Percentiles rank a stretch among this genome's conserved stretches.
Conservation (phyloP, 2,113 vertebrate species). For the Aspiorhynchus laticeps region DNA sequence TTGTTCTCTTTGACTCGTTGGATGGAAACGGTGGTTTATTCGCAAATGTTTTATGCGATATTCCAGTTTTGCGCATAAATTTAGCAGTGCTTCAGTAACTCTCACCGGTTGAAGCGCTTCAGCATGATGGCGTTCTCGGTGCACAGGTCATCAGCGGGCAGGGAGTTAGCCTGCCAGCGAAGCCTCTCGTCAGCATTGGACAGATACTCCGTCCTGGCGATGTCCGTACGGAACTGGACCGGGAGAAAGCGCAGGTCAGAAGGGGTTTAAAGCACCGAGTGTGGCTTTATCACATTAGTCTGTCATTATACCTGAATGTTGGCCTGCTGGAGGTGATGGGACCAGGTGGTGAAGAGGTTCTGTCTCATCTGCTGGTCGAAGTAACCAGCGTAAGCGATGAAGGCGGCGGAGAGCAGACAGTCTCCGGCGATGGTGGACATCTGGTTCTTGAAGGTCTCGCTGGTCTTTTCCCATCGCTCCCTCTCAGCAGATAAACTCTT, state of each 20-base stretch:
- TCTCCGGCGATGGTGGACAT: conserved; percentile 99
- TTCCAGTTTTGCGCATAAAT: too few relatives aligned
- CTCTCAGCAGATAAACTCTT: conserved; percentile 97
- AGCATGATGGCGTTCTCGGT: conserved; percentile 99
- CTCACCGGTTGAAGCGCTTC: conserved; percentile 94
- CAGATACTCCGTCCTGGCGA: conserved; percentile 95
- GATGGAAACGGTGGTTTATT: too few relatives aligned
- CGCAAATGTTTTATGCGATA: too few relatives aligned
- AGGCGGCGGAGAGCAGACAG: conserved; percentile 93
- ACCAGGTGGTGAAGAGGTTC: conserved; percentile 98
- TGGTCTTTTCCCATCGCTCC: conserved; percentile 98
- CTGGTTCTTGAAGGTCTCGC: conserved; percentile 98
- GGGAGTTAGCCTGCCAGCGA: conserved; percentile 97
- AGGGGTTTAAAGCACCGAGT: not conserved
- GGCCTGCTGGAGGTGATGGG: conserved; percentile 96
- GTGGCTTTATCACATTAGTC: fast-evolving
- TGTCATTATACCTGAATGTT: conserved; percentile 83
- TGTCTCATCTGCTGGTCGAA: conserved; percentile 99
- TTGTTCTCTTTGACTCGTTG: too few relatives aligned
- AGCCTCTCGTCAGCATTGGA: conserved; percentile 96
- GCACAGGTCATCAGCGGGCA: conserved; percentile 96
- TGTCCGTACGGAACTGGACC: conserved; percentile 96
- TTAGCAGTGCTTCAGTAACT: not conserved
- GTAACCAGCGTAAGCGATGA: conserved; percentile 96
- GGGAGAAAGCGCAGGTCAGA: not conserved